phyloP scores from a whole-genome alignment of 2,888 invertebrate species.

The Odontomyia ornata region DNA sequence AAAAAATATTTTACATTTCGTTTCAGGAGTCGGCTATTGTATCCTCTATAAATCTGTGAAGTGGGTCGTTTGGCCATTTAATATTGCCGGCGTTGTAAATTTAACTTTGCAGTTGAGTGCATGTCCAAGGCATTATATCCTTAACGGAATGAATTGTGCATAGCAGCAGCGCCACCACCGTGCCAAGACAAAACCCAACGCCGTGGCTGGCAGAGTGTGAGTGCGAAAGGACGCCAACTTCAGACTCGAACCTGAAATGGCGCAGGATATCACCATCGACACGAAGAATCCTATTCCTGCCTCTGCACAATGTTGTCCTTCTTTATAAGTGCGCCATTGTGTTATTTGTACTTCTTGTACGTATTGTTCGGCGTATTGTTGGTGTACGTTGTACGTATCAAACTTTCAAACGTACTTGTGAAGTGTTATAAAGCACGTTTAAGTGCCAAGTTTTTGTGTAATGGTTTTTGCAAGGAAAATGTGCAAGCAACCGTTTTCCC shows the following conservation, averaged over 20 bases:
- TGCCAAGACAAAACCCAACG: constrained; percentile 20
- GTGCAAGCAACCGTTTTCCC: constrained; percentile 41
- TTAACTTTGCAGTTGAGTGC: constrained; percentile 43
- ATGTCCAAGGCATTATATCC: constrained; percentile 44
- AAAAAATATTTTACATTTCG: constrained; percentile 36
- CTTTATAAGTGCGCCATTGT: constrained; percentile 41
- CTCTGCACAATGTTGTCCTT: constrained; percentile 23
- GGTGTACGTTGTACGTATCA: constrained; percentile 35
- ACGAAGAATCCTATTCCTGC: constrained; percentile 21
- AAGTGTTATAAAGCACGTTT: constrained; percentile 45
- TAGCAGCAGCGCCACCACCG: constrained; percentile 22
- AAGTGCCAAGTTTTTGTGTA: constrained; percentile 45
- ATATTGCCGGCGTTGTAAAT: constrained; percentile 44
- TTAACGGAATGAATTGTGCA: constrained; percentile 43
- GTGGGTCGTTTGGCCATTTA: constrained; percentile 44
- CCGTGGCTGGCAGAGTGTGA: not conserved
- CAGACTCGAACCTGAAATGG: constrained; percentile 33
- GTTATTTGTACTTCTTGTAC: constrained; percentile 36
- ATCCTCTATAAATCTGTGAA: constrained; percentile 40
- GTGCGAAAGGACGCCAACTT: constrained; percentile 13
- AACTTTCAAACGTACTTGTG: constrained; percentile 39
- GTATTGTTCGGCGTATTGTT: constrained; percentile 26
- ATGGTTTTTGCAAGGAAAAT: constrained; percentile 45
- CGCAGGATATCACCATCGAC: constrained; percentile 37
- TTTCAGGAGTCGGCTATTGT: constrained; percentile 32